Evolutionary conservation across 2,113 vertebrate genomes (phyloP), one percentile per base, ranked within the genome.

Genomic region (Anser brachyrhynchus): DNA sequence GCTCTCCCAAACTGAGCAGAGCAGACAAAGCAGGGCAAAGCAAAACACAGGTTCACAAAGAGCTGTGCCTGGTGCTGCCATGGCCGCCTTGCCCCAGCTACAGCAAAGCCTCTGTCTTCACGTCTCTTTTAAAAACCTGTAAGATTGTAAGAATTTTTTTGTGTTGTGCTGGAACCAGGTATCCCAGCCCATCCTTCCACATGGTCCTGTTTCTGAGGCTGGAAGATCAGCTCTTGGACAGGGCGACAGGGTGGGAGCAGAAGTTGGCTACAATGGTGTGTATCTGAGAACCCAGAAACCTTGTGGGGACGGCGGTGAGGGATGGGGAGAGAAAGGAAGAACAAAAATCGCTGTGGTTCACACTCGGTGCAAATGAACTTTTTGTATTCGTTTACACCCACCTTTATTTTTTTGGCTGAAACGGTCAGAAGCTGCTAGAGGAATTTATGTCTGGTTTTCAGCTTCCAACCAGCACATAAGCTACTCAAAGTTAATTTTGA

Each of bases 381-480:
- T 37, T 78, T 82, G 22, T n/a, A 43, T 28, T 75, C 19, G 26
- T 75, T 75, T 80, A 20, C 22, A 17, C 22, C 7, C 11, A 20
- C 15, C 59, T 58, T 49, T 79, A 20, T 49, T 88, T 85, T 85
- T 79, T 90, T 85, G 95, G 91, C 87, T 97, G 92, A 96, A 97
- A 96, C 75, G 90, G 94, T 55, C 44, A 72, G 78, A 95, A 93
- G 54, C 46, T 92, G 35, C 66, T 91, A 29, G 51, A 90, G 18
- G 91, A 95, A 80, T 81, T 82, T 72, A 43, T 31, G 52, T 31
- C 77, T 82, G 33, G 65, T 88, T 94, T 94, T 78, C 77, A 26
- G 65, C 88, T 94, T 78, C 75, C 57, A 51, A 87, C 37, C 62
- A 92, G 55, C 74, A 93, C 59, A 71, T 75, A 94, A 89, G 72